Conservation (phyloP, 2,113 vertebrate genomes). For the Atlantisia rogersi region DNA sequence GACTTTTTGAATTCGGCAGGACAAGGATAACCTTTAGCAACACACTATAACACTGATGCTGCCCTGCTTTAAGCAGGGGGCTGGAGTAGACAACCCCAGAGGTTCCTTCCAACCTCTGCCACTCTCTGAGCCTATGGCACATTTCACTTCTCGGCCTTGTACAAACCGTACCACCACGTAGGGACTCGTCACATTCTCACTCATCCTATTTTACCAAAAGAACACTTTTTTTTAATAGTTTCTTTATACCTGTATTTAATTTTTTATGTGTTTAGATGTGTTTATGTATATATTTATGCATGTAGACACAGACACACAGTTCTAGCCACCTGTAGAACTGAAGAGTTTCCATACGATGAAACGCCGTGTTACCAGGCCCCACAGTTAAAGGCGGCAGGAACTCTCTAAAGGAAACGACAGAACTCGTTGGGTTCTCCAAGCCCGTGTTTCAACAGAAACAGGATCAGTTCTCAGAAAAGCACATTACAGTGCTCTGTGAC, state of each 20-base stretch:
- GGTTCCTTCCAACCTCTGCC: background rate
- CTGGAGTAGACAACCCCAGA: background rate
- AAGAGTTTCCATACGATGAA: background rate
- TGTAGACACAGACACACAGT: background rate
- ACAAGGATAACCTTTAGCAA: background rate
- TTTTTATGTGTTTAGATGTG: background rate
- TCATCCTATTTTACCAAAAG: background rate
- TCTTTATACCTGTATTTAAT: background rate
- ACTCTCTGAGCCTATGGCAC: background rate
- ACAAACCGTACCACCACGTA: background rate
- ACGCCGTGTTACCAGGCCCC: background rate
- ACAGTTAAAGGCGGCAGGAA: background rate
- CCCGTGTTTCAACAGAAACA: background rate
- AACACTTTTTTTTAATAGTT: background rate
- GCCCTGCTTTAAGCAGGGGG: background rate
- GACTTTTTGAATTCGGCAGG: background rate
- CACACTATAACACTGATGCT: background rate
- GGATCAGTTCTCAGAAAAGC: background rate
- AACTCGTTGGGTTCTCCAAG: background rate
- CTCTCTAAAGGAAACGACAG: background rate
- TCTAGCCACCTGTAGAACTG: background rate
- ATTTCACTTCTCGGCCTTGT: background rate
- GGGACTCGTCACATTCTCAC: background rate
- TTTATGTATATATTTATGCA: background rate
- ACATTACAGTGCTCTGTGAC: accelerated